Conservation (phyloP, 2,888 invertebrate genomes). For the Melitaea athalia region DNA sequence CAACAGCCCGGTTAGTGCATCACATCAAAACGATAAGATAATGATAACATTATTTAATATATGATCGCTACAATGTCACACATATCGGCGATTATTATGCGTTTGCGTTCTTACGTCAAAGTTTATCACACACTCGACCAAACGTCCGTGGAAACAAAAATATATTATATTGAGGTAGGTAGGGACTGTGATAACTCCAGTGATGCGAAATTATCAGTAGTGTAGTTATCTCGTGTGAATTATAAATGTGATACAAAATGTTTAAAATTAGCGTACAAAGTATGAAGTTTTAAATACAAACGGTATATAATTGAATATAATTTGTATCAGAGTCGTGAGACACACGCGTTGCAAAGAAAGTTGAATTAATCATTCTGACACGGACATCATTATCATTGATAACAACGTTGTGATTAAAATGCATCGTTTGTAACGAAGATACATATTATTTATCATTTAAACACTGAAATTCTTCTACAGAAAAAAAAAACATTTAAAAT, state of each 20-base stretch:
- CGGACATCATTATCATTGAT: not conserved
- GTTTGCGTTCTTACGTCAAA: conserved; percentile 11
- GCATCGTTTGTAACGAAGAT: not conserved
- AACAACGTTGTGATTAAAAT: not conserved
- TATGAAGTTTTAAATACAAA: conserved; percentile 2
- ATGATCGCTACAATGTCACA: conserved; percentile 23
- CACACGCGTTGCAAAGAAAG: not conserved
- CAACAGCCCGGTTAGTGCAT: conserved; percentile 73
- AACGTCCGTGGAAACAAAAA: conserved; percentile 1
- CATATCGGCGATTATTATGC: conserved; percentile 9
- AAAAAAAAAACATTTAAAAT: too few relatives aligned
- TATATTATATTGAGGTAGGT: conserved; percentile 23
- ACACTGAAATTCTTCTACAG: too few relatives aligned
- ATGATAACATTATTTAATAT: conserved; percentile 20
- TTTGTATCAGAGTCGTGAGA: conserved; percentile 13
- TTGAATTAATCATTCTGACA: not conserved
- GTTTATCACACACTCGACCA: conserved; percentile 18
- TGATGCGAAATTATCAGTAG: not conserved
- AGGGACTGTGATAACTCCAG: not conserved
- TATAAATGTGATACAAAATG: not conserved
- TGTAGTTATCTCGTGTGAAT: not conserved
- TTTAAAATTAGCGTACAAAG: not conserved
- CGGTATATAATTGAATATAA: not conserved
- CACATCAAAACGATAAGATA: conserved; percentile 27
- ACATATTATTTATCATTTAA: not conserved